phyloP scores from a whole-genome alignment of 2,797 vertebrate genomes.

The Acipenser transmontanus region DNA sequence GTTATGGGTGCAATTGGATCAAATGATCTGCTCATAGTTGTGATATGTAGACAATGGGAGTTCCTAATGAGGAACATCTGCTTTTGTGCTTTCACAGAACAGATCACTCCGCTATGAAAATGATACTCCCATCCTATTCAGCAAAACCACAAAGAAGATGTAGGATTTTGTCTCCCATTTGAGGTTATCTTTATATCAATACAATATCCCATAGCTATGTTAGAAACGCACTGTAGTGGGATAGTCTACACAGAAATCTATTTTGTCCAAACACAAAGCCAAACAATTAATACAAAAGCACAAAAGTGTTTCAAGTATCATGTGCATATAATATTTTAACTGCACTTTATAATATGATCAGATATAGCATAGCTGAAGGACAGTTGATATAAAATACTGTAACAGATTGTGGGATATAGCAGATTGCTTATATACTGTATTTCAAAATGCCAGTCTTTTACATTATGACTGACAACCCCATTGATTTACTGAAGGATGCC shows the following conservation, averaged over 20 bases:
- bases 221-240: conserved; percentile 48
- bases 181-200: conserved; percentile 52
- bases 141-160: conserved; percentile 75
- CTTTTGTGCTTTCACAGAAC: conserved; percentile 98
- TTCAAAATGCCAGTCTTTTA: background rate
- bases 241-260: conserved; percentile 45
- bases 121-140: conserved; percentile 85
- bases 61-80: conserved; percentile 98
- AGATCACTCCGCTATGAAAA: conserved; percentile 92
- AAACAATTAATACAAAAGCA: conserved; percentile 12
- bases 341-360: background rate
- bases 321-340: background rate
- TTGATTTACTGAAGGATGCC: conserved; percentile 25
- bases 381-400: background rate
- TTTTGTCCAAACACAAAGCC: conserved; percentile 39
- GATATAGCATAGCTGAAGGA: background rate
- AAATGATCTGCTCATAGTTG: conserved; percentile 93
- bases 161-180: conserved; percentile 64
- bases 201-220: conserved; percentile 60
- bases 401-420: background rate
- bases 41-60: conserved; percentile 96
- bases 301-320: background rate
- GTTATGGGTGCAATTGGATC: conserved; percentile 83
- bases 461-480: conserved; percentile 25
- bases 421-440: background rate